These are phyloP conservation scores for Cryptocephalus primarius DNA, from an alignment of 2,888 invertebrate genomes.

Conservation along the genomic window DNA sequence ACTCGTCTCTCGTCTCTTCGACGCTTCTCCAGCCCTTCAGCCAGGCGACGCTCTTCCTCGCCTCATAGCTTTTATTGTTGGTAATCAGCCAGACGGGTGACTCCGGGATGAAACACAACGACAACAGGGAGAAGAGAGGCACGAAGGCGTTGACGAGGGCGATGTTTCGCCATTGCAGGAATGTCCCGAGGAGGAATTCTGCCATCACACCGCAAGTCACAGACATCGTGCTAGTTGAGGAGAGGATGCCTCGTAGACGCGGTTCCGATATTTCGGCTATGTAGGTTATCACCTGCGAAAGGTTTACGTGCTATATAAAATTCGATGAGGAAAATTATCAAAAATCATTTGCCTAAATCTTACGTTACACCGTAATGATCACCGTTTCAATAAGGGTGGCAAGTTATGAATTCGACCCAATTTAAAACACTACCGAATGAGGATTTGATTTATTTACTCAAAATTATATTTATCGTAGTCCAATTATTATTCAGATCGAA, in stretches of 20 bases:
- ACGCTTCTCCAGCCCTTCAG: conserved; percentile 65
- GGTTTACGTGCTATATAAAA: too few species aligned
- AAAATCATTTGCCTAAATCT: too few species aligned
- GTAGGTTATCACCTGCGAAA: conserved; percentile 60
- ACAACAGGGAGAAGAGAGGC: conserved; percentile 51
- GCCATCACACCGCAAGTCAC: conserved; percentile 66
- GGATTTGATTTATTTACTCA: too few species aligned
- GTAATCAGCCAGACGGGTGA: conserved; percentile 72
- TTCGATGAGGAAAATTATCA: too few species aligned
- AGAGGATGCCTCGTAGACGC: conserved; percentile 60
- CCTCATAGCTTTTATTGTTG: conserved; percentile 52
- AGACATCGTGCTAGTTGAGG: conserved; percentile 65
- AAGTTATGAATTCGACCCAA: too few species aligned
- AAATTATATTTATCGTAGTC: too few species aligned
- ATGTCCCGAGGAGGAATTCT: conserved; percentile 62
- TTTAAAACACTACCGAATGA: too few species aligned
- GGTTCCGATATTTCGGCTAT: conserved; percentile 78
- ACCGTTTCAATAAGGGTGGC: too few species aligned
- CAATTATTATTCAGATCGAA: too few species aligned
- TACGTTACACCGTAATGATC: too few species aligned
- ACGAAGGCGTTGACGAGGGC: conserved; percentile 56
- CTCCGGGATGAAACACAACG: conserved; percentile 65
- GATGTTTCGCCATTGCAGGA: conserved; percentile 60
- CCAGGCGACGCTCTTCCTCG: conserved; percentile 63
- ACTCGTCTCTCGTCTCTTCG: conserved; percentile 48